These are phyloP conservation scores for Elanus axillaris DNA, from an alignment of 2,113 vertebrate species.

Conservation along the genomic window DNA sequence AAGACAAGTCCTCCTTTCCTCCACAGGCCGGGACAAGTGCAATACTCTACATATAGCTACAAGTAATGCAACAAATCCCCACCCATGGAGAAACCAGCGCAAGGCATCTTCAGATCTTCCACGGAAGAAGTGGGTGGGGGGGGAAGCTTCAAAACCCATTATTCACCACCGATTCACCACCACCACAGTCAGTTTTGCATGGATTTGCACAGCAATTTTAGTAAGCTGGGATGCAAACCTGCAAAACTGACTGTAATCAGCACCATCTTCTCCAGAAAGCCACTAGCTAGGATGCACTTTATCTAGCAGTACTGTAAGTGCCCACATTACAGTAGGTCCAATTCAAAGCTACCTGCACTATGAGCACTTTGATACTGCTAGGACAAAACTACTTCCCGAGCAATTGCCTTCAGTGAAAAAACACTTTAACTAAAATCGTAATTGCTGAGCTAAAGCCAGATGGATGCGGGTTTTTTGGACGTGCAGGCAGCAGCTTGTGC, in stretches of 20 bases:
- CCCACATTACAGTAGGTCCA: slow-evolving; percentile 93
- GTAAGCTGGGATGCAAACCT: slow-evolving; percentile 92
- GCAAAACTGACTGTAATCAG: slow-evolving; percentile 88
- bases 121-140: accelerated
- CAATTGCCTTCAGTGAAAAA: neutral
- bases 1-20: slow-evolving; percentile 73
- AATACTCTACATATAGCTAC: slow-evolving; percentile 77
- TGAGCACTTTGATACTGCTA: slow-evolving; percentile 97
- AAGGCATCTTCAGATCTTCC: neutral
- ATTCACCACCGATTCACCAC: slow-evolving; percentile 44
- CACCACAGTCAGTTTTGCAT: slow-evolving; percentile 98
- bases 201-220: slow-evolving; percentile 99
- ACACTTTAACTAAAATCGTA: neutral
- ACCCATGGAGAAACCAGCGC: slow-evolving; percentile 75
- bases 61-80: slow-evolving; percentile 86
- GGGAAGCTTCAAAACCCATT: neutral
- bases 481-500: slow-evolving; percentile 80
- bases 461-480: neutral
- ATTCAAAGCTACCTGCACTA: slow-evolving; percentile 93
- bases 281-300: slow-evolving; percentile 21
- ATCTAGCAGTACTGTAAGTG: slow-evolving; percentile 91
- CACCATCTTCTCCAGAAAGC: slow-evolving; percentile 29
- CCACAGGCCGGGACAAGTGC: slow-evolving; percentile 88
- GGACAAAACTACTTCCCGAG: slow-evolving; percentile 57
- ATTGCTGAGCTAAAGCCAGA: neutral